Conservation (phyloP, 2,113 vertebrate species). For the Eudyptes chrysolophus region DNA sequence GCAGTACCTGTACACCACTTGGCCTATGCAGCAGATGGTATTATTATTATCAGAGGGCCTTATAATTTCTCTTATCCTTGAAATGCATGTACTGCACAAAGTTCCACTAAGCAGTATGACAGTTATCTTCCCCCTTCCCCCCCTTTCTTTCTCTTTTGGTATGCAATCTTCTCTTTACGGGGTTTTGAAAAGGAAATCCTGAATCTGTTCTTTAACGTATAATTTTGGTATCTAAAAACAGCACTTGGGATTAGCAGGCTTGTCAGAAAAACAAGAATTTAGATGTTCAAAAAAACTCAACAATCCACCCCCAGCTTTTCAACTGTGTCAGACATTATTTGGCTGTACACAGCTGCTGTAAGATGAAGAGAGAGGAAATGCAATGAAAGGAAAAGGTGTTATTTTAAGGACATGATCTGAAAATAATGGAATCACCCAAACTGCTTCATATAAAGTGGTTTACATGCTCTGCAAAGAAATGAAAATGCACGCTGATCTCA, state of each 20-base stretch:
- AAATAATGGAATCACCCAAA: slow-evolving; percentile 3
- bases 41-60: not conserved
- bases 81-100: not conserved
- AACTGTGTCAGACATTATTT: slow-evolving; percentile 51
- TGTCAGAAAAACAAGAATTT: slow-evolving; percentile 61
- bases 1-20: not conserved
- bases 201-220: slow-evolving; percentile 46
- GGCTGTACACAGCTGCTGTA: slow-evolving; percentile 46
- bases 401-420: slow-evolving; percentile 40
- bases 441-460: not conserved
- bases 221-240: slow-evolving; percentile 64
- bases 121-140: not conserved
- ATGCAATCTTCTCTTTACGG: slow-evolving; percentile 9
- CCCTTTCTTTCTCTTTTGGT: not conserved
- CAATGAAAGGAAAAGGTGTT: slow-evolving; percentile 46
- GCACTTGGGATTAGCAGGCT: slow-evolving; percentile 44
- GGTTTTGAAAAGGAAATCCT: slow-evolving; percentile 50
- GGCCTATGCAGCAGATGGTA: not conserved
- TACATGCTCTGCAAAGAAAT: not conserved
- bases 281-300: slow-evolving; percentile 47
- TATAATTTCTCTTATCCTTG: not conserved
- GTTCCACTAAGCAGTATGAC: not conserved
- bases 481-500: not conserved
- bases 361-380: slow-evolving; percentile 34
- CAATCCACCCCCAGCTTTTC: slow-evolving; percentile 46